A percentile compares a stretch with the other conserved stretches of the same genome.
Evolutionary conservation across 2,888 invertebrate species (phyloP).

Genomic region (Pandemis corylana): DNA sequence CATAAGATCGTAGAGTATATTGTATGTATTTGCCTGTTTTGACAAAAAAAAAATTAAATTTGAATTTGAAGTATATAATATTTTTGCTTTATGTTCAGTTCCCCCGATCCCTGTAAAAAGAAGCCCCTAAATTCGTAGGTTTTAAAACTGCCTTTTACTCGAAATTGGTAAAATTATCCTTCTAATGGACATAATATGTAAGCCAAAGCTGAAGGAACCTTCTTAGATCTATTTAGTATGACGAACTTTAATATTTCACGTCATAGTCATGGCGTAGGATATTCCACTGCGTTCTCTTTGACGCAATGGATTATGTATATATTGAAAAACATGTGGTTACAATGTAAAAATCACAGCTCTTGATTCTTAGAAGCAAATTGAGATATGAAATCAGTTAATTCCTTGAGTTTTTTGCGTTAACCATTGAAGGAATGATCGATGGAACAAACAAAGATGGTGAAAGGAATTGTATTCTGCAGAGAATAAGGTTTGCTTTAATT

Average conservation of each 20-base stretch:
- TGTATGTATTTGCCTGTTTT: no score
- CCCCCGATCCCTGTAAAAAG: no score
- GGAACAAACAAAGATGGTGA: not conserved
- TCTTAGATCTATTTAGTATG: not conserved
- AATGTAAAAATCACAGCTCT: conserved; percentile 21
- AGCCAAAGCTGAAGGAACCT: not conserved
- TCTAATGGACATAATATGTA: no score
- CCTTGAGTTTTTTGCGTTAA: conserved; percentile 18
- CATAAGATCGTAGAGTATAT: no score
- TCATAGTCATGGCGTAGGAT: conserved; percentile 36
- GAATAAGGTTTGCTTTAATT: not conserved
- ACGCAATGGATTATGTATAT: conserved; percentile 27
- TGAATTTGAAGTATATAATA: no score
- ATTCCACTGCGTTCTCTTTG: conserved; percentile 22
- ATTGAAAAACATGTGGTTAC: conserved; percentile 33
- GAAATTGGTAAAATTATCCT: no score
- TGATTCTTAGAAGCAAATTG: conserved; percentile 21
- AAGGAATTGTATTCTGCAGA: not conserved
- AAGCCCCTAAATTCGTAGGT: no score
- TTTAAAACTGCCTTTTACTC: no score
- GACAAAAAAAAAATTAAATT: no score
- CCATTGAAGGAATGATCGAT: conserved; percentile 8
- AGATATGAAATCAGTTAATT: conserved; percentile 18
- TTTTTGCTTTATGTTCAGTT: no score
- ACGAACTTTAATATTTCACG: conserved; percentile 2